Conservation (phyloP, 2,113 vertebrate species). For the Cyphomyrus discorhynchus region DNA sequence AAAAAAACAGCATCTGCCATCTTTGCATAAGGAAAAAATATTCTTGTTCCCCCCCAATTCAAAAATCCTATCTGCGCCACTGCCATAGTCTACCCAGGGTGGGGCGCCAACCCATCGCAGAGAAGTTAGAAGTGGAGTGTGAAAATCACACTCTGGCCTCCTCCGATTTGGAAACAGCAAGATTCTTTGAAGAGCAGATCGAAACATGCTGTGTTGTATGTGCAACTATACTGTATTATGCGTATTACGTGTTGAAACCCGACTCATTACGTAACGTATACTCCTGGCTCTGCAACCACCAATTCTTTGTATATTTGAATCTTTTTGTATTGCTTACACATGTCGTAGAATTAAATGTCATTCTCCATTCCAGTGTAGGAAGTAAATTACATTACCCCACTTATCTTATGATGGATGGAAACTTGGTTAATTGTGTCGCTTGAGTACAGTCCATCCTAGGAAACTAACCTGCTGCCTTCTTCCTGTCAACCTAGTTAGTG, state of each 20-base stretch:
- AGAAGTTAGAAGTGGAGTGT: not conserved
- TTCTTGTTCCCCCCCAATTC: too few relatives aligned
- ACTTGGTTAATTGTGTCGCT: not conserved
- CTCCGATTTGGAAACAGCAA: not conserved
- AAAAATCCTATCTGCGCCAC: too few relatives aligned
- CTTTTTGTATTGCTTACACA: not conserved
- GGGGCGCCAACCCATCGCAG: not conserved
- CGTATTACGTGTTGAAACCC: not conserved
- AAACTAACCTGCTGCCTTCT: not conserved
- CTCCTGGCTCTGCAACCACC: not conserved
- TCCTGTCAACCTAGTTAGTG: not conserved
- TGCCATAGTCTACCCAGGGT: too few relatives aligned
- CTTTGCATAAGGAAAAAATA: too few relatives aligned
- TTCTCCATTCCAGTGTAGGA: not conserved
- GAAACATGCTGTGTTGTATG: not conserved
- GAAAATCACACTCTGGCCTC: not conserved
- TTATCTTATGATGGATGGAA: not conserved
- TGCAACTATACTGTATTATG: not conserved
- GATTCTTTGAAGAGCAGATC: not conserved
- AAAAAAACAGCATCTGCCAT: too few relatives aligned
- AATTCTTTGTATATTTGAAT: not conserved
- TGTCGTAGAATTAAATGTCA: not conserved
- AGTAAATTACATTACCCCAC: not conserved
- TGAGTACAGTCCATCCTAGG: not conserved
- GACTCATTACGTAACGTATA: not conserved